These are phyloP conservation scores for Dromiciops gliroides DNA, from an alignment of 2,113 vertebrate species.

Conservation along the genomic window DNA sequence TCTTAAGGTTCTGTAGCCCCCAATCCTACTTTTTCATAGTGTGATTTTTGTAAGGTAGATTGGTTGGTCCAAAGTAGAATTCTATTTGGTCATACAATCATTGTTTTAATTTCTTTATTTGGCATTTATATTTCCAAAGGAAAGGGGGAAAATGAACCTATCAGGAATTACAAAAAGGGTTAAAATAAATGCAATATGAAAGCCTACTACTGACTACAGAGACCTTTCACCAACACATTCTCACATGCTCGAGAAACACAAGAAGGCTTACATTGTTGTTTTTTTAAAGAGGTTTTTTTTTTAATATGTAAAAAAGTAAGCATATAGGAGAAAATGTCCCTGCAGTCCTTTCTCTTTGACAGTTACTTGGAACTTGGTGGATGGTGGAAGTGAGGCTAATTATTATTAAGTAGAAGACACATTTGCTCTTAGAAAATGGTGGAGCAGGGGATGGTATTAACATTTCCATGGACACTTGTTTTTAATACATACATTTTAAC, in stretches of 20 bases:
- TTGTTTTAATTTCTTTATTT: constrained; percentile 84
- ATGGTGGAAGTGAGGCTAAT: constrained; percentile 49
- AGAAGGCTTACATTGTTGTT: constrained; percentile 40
- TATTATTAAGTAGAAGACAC: constrained; percentile 39
- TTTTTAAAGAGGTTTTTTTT: background rate
- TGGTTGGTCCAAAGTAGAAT: background rate
- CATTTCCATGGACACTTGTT: constrained; percentile 49
- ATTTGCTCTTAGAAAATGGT: constrained; percentile 56
- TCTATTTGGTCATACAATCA: constrained; percentile 44
- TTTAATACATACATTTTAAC: constrained; percentile 32
- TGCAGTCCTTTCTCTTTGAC: constrained; percentile 51
- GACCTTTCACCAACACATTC: constrained; percentile 78
- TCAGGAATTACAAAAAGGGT: constrained; percentile 84
- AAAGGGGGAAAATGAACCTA: constrained; percentile 26
- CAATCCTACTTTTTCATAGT: background rate
- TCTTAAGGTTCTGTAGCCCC: constrained; percentile 23
- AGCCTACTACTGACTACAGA: constrained; percentile 84
- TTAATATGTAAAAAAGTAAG: background rate
- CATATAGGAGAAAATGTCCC: constrained; percentile 43
- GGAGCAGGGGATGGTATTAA: constrained; percentile 24
- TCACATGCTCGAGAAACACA: constrained; percentile 75
- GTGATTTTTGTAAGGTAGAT: constrained; percentile 15
- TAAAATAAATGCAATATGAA: constrained; percentile 86
- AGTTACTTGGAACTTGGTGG: constrained; percentile 57
- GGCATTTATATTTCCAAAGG: constrained; percentile 83